Percentiles rank a stretch among this genome's conserved stretches.
Evolutionary conservation across 1,140 invertebrate genomes (phyloP).

Genomic region (Ceratina japonica): DNA sequence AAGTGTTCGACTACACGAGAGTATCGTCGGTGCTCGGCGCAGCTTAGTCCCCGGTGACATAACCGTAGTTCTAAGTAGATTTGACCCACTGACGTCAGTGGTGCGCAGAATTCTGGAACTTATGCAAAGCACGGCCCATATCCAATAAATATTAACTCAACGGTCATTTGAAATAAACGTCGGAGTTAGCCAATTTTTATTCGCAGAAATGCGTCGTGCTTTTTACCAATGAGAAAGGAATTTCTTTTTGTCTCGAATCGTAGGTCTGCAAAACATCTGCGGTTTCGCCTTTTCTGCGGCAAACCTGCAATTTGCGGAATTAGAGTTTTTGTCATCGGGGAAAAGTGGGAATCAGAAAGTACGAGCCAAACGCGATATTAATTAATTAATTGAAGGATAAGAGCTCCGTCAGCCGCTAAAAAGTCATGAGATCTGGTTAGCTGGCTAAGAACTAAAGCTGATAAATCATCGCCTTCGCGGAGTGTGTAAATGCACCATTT

Average conservation of each 20-base stretch:
- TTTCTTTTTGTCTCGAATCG: not conserved
- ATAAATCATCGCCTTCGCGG: not conserved
- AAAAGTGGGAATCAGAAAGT: not conserved
- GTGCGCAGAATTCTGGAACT: not conserved
- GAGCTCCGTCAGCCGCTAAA: too few relatives aligned
- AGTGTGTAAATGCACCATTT: too few relatives aligned
- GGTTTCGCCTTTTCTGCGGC: not conserved
- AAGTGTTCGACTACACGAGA: not conserved
- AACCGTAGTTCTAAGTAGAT: constrained; percentile 15
- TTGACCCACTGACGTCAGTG: constrained; percentile 11
- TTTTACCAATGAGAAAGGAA: not conserved
- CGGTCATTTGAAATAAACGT: not conserved
- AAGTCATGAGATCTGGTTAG: too few relatives aligned
- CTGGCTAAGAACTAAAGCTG: not conserved
- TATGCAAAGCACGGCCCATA: not conserved
- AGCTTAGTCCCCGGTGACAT: constrained; percentile 1
- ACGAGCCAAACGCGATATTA: too few relatives aligned
- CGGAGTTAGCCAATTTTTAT: not conserved
- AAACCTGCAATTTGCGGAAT: constrained; percentile 26
- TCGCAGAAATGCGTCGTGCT: not conserved
- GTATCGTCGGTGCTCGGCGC: not conserved
- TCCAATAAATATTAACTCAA: too few relatives aligned
- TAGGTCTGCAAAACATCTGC: not conserved
- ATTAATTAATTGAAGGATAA: too few relatives aligned
- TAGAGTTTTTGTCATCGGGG: not conserved